Base-by-base conservation (phyloP, 2,797 vertebrate genomes). In the Ataeniobius toweri region DNA sequence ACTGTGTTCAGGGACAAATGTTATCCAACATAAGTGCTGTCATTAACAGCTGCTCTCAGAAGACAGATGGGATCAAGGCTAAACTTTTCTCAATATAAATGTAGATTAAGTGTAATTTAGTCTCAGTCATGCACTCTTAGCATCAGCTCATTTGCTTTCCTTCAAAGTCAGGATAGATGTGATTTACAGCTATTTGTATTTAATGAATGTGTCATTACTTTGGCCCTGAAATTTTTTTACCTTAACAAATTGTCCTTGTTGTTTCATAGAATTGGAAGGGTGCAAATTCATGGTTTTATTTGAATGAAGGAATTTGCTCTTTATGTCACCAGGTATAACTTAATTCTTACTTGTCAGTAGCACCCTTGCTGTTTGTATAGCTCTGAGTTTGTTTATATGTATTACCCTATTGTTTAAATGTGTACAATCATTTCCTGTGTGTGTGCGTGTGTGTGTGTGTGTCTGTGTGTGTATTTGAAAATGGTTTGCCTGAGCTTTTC, bases 161-260 rank as follows among this genome's bases (percentile, higher is more conserved):
- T 73, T 61, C 75, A 82, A 85, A 87, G 79, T 84, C 80, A 83
- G 28, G 73, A 78, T 77, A 76, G 79, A 80, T 79, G 77, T 72
- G 77, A 88, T 84, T 88, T 88, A 74, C 81, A 75, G 77, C 83
- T 28, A 90, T 86, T 91, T 91, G 90, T 91, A 90, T 91, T 88
- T 91, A 91, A 92, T 89, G 79, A 85, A 80, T 84, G 83, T 89
- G 76, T 85, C 86, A 90, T 91, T 88, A 89, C 82, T 80, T 79
- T 71, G 70, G 59, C 86, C 80, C 85, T 80, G 80, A 80, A 81
- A 80, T 74, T 81, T 81, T 83, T 86, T 82, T 86, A 85, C 70
- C 71, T 90, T 88, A 81, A 90, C 86, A 92, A 86, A 91, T 91
- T 86, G 88, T 91, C 89, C 89, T 90, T 86, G 86, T 85, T 88